Evolutionary conservation across 2,113 vertebrate genomes (phyloP), one percentile per base, ranked within the genome.

Genomic region (Micromys minutus): DNA sequence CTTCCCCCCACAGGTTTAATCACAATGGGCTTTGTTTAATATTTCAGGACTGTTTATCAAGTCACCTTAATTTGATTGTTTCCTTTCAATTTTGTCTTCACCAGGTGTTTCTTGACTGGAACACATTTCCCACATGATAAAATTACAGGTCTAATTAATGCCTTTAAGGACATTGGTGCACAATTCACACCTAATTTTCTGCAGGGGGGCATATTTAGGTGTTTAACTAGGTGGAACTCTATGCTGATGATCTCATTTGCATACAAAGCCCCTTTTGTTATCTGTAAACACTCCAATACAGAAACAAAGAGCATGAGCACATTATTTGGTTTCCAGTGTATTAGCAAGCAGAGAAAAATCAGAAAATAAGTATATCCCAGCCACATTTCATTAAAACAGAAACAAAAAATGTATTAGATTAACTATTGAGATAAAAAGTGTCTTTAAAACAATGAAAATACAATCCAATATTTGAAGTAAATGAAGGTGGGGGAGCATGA

Each of bases 171-270:
- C 95, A 95, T 63, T 94, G 96, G 94, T 97, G 96, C 79, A 97
- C 96, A 97, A 96, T 96, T 97, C 96, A 96, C 89, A 97, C 96
- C 96, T 98, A 97, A 97, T 98, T 97, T 97, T 97, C 97, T 97
- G 94, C 94, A 96, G 97, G 96, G 96, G 95, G 96, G 95, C 65
- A 93, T 97, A 97, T 97, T 98, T 98, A 97, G 95, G 90, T 96
- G 97, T 96, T 97, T 98, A 98, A 97, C 97, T 97, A 98, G 97
- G 97, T 97, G 94, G 96, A 98, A 98, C 96, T 93, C n/a, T 81
- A 89, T 95, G 94, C 89, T 94, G 93, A 89, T 93, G 92, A 97
- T 97, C 92, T 93, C 93, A 97, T 97, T 97, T 98, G 97, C 95
- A 97, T 96, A 97, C 90, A 96, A 96, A 97, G 72, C 63, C 95